Conservation (phyloP, 2,113 vertebrate genomes). For the Dicrurus megarhynchus region DNA sequence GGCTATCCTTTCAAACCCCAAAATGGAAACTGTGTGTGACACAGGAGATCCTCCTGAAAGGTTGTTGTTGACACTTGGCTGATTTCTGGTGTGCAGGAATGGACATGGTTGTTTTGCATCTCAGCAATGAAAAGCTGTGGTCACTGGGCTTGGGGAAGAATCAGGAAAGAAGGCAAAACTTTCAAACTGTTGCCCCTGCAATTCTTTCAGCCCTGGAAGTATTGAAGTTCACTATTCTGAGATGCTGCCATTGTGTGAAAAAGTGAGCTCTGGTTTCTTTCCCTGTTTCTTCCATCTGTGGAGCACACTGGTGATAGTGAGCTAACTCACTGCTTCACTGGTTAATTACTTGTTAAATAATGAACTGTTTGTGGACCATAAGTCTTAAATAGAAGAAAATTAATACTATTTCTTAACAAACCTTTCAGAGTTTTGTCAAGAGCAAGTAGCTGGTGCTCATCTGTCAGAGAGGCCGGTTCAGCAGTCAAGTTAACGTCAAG, state of each 20-base stretch:
- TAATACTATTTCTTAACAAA: neutral
- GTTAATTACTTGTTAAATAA: neutral
- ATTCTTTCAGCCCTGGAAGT: neutral
- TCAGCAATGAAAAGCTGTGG: neutral
- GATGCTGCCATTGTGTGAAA: neutral
- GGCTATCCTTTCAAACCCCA: neutral
- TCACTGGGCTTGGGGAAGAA: neutral
- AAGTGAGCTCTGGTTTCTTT: neutral
- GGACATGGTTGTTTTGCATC: neutral
- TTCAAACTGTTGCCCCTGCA: neutral
- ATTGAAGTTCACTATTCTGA: accelerated
- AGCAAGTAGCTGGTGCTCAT: neutral
- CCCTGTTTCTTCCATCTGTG: neutral
- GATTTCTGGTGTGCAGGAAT: neutral
- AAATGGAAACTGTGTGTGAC: neutral
- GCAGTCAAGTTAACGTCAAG: neutral
- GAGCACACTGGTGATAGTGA: neutral
- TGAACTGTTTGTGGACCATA: neutral
- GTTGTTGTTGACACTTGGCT: neutral
- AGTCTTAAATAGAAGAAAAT: neutral
- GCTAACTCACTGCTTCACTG: neutral
- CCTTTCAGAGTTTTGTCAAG: neutral
- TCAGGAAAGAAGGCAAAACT: neutral
- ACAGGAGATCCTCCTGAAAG: neutral
- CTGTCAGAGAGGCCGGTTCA: accelerated